Conservation (phyloP, 2,888 invertebrate species). For the Palloptera scutellata region DNA sequence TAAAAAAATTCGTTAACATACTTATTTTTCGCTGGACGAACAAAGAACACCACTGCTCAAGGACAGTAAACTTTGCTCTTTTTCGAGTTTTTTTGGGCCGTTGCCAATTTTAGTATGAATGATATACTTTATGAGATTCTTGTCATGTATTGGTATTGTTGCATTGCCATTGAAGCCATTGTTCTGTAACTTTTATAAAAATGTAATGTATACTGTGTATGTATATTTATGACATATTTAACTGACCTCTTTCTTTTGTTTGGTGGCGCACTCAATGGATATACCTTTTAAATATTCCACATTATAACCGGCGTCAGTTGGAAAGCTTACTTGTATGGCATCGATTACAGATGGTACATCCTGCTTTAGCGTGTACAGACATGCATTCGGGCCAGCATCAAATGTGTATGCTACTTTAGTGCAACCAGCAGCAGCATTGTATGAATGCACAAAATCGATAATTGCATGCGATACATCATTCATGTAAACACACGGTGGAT, state of each 20-base stretch:
- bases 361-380: conserved; percentile 81
- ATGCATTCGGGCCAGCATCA: conserved; percentile 98
- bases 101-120: conserved; percentile 85
- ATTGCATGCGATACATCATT: conserved; percentile 86
- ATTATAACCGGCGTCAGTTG: conserved; percentile 65
- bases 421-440: conserved; percentile 75
- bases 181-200: conserved; percentile 32
- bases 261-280: conserved; percentile 51
- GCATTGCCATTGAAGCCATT: conserved; percentile 37
- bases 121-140: conserved; percentile 78
- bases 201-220: conserved; percentile 1
- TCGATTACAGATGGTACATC: conserved; percentile 75
- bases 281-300: conserved; percentile 70
- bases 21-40: no score
- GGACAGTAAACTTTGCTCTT: conserved; percentile 66
- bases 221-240: neutral
- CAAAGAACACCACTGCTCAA: conserved; percentile 40
- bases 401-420: conserved; percentile 92
- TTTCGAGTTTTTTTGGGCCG: conserved; percentile 70
- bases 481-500: conserved; percentile 93
- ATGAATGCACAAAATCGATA: conserved; percentile 80
- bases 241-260: conserved; percentile 22
- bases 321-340: conserved; percentile 77
- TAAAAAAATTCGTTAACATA: no score
- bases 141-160: conserved; percentile 41